These are phyloP conservation scores for Eudorcas thomsonii DNA, from an alignment of 2,113 vertebrate genomes.

Conservation along the genomic window DNA sequence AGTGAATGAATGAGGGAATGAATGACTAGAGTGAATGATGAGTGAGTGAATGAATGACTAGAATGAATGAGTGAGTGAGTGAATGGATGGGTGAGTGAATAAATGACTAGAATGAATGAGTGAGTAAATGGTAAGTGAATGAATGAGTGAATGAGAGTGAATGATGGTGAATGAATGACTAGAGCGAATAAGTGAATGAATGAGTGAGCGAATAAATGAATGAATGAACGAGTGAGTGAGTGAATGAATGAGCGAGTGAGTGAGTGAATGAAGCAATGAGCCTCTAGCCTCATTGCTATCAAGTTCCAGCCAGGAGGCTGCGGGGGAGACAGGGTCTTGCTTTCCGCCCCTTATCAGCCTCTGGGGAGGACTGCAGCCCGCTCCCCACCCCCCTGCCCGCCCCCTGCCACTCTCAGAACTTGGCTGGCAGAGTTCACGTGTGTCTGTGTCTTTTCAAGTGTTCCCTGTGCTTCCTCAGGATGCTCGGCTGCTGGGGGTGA, in stretches of 20 bases:
- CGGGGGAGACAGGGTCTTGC: rapidly evolving
- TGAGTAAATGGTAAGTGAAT: too few species aligned
- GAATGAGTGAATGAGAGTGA: too few species aligned
- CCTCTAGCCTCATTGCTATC: neutral
- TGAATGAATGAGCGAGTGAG: too few species aligned
- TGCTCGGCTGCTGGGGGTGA: rapidly evolving
- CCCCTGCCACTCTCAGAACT: rapidly evolving
- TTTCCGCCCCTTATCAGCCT: rapidly evolving
- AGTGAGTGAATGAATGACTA: too few species aligned
- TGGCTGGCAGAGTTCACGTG: rapidly evolving
- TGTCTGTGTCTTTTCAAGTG: rapidly evolving
- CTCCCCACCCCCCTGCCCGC: rapidly evolving
- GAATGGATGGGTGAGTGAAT: too few species aligned
- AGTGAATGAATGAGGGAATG: rapidly evolving
- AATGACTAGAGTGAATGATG: too few species aligned
- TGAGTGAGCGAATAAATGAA: too few species aligned
- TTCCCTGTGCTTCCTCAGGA: rapidly evolving
- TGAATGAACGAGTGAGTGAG: too few species aligned
- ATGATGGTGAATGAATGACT: too few species aligned
- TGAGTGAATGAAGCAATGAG: neutral
- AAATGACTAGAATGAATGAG: neutral
- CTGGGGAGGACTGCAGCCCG: neutral
- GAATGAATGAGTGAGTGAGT: too few species aligned
- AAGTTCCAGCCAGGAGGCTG: neutral
- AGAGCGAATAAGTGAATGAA: too few species aligned